Evolutionary conservation across 2,113 vertebrate genomes (phyloP).

Genomic region (Urocynchramus pylzowi): DNA sequence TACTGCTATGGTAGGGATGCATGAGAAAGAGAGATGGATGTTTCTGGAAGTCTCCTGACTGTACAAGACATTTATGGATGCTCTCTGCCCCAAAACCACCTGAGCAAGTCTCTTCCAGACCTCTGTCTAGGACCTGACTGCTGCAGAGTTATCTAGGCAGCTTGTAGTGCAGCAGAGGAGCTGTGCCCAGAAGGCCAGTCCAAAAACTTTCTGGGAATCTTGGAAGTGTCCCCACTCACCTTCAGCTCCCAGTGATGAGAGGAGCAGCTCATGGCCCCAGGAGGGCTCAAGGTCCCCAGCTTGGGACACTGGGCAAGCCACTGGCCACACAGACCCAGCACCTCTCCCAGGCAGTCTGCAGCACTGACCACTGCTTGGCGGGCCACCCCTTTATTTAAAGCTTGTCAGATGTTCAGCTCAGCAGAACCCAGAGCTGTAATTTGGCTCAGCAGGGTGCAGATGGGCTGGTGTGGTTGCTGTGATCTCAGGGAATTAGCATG

Average conservation of each 20-base stretch:
- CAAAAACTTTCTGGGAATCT: not conserved
- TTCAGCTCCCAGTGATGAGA: not conserved
- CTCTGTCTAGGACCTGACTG: not conserved
- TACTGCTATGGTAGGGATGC: accelerated
- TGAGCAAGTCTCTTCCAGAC: not conserved
- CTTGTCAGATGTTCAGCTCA: not conserved
- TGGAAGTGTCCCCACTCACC: not conserved
- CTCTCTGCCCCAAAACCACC: not conserved
- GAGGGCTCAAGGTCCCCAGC: not conserved
- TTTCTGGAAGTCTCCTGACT: not conserved
- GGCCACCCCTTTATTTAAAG: not conserved
- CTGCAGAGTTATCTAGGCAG: not conserved
- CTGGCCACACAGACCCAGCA: not conserved
- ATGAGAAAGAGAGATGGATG: not conserved
- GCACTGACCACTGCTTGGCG: not conserved
- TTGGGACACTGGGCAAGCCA: not conserved
- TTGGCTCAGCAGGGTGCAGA: not conserved
- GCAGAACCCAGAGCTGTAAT: not conserved
- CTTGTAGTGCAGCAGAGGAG: not conserved
- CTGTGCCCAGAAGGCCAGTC: not conserved
- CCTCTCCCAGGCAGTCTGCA: not conserved
- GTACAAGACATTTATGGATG: not conserved
- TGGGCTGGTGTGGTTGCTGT: not conserved
- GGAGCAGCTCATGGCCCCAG: accelerated
- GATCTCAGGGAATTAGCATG: conserved; percentile 10